Evolutionary conservation across 2,888 invertebrate species (phyloP), one percentile per base, ranked within the genome.

Genomic region (Neoaliturus tenellus): DNA sequence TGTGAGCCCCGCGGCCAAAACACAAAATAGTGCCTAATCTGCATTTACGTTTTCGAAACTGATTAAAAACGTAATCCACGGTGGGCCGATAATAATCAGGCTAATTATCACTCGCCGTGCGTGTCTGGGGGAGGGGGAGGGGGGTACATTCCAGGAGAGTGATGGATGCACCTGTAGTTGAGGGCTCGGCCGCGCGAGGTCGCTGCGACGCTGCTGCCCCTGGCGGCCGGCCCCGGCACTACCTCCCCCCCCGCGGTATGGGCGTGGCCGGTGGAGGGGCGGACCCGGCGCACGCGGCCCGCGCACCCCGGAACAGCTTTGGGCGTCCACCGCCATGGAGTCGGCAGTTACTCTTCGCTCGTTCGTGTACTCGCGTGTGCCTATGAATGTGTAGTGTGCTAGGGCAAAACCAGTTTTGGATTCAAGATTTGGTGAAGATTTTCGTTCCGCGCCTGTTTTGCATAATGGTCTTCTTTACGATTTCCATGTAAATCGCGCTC

Each of bases 111-210:
- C 20, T 4, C 5, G 25, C 5, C n/a, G n/a, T n/a, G n/a, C n/a
- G n/a, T n/a, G 39, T 39, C 6, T 39, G 39, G 39, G 39, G 39
- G 39, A 39, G 39, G 39, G n/a, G 44, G 44, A 44, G 55, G 55
- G 62, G 25, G 51, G 51, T 28, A 55, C 78, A 75, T 75, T 75
- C 75, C 51, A 23, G 33, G 51, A 28, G 80, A 39, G 62, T 80
- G 23, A 80, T 80, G 80, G 12, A 73, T 82, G 58, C 82, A 82
- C 82, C 82, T 82, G 82, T 82, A 82, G 82, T 82, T 82, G 73
- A 73, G 82, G 82, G 82, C 71, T 73, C 28, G 73, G 73, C 82
- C 82, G 25, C 23, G 10, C 33, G 82, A 71, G 73, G 82, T 82
- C 82, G 82, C 55, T 25, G 82, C 58, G 73, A n/a, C n/a, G 55